A percentile compares a stretch with the other conserved stretches of the same genome.
phyloP scores from a whole-genome alignment of 1,140 invertebrate genomes.

The Lordiphosa stackelbergi region DNA sequence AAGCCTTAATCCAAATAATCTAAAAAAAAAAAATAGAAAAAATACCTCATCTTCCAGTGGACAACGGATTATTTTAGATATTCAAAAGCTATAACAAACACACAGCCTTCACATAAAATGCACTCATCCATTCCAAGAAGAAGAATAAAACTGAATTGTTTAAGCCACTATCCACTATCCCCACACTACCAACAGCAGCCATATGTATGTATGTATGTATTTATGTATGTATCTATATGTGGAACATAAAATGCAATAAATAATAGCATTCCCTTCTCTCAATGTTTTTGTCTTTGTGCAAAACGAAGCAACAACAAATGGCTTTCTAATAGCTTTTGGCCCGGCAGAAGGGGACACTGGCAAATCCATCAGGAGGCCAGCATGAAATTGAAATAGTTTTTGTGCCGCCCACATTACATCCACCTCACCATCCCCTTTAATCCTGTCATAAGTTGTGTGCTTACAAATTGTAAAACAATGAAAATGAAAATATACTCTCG shows the following conservation, averaged over 20 bases:
- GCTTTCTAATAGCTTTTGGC: conserved; percentile 66
- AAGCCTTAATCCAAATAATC: background rate
- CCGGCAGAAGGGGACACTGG: conserved; percentile 8
- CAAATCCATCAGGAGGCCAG: conserved; percentile 51
- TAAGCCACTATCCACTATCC: too few species aligned
- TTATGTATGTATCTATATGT: too few species aligned
- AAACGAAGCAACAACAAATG: conserved; percentile 38
- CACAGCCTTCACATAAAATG: conserved; percentile 20
- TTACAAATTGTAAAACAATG: conserved; percentile 75
- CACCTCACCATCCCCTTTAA: conserved; percentile 45
- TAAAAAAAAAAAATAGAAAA: conserved; percentile 12
- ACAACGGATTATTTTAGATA: conserved; percentile 20
- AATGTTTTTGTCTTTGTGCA: conserved; percentile 28
- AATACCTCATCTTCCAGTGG: background rate
- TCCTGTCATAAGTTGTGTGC: conserved; percentile 73
- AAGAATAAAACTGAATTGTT: too few species aligned
- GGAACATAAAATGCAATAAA: too few species aligned
- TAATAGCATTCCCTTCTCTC: conserved; percentile 1
- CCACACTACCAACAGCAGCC: too few species aligned
- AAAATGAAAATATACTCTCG: conserved; percentile 54
- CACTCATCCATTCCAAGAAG: conserved; percentile 6
- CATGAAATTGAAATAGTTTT: conserved; percentile 51
- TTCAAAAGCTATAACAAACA: conserved; percentile 16
- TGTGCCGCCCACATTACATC: background rate
- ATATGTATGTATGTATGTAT: too few species aligned